Conservation (phyloP, 1,140 invertebrate species). For the Heliconius eleuchia region DNA sequence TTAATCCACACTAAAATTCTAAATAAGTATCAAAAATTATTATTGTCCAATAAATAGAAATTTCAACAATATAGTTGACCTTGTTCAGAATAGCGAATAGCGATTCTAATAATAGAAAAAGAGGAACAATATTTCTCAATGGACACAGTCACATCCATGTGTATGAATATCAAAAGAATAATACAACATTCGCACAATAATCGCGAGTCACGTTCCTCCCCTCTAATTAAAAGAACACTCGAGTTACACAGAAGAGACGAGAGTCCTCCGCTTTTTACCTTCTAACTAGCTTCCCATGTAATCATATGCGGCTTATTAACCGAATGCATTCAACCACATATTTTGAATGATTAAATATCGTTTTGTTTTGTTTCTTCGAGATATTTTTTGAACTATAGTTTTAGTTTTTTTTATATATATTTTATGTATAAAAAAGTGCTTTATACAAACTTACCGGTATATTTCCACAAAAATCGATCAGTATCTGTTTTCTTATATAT, state of each 20-base stretch:
- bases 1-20: too few relatives aligned
- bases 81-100: background rate
- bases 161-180: slow-evolving; percentile 26
- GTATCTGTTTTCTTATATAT: too few relatives aligned
- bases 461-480: too few relatives aligned
- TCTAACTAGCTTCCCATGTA: slow-evolving; percentile 30
- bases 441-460: too few relatives aligned
- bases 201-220: slow-evolving; percentile 26
- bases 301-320: slow-evolving; percentile 22
- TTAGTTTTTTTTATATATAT: background rate
- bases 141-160: background rate
- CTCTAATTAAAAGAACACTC: slow-evolving; percentile 29
- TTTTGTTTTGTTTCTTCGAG: background rate
- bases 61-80: slow-evolving; percentile 6
- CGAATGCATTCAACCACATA: slow-evolving; percentile 11
- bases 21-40: too few relatives aligned
- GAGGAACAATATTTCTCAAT: background rate
- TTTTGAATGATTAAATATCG: background rate
- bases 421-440: too few relatives aligned
- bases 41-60: too few relatives aligned
- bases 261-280: slow-evolving; percentile 23
- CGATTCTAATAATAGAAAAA: background rate
- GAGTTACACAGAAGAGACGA: slow-evolving; percentile 24
- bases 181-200: slow-evolving; percentile 24
- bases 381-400: background rate